Evolutionary conservation across 1,140 invertebrate genomes (phyloP), one percentile per base, ranked within the genome.

Genomic region (Zophobas atratus): DNA sequence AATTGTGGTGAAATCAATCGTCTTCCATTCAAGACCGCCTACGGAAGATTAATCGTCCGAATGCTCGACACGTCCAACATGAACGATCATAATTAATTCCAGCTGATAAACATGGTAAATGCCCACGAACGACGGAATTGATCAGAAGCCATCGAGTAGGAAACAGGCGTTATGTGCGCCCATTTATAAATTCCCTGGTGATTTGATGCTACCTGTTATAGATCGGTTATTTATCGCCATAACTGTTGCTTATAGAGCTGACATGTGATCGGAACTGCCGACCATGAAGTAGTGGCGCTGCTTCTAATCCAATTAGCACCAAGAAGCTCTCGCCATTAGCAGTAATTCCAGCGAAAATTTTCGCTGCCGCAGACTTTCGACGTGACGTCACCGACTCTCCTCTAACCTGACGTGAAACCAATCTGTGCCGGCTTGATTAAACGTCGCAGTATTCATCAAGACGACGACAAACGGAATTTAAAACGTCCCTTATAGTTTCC

Each of bases 131-230:
- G 70, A n/a, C 41, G 32, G 43, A 72, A 53, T 51, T 51, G 70
- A 72, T 72, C 70, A 72, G 46, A 72, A 35, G 34, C 51, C 51
- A 51, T 51, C 33, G 46, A 72, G 35, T 51, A 72, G 48, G 48
- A 72, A 72, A 72, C 33, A 43, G 51, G 70, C 70, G 51, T 72
- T 51, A 51, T 41, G 36, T 32, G 70, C 46, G 34, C 70, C 70
- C 70, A 49, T 72, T 72, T 72, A 72, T 72, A 36, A 72, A 55
- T 72, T 35, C 39, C 70, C 34, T 36, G 67, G n/a, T 48, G 67
- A 70, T 70, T 70, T 70, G 70, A 51, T 55, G 70, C 48, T 51
- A 55, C 46, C 70, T 72, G 70, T 72, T 51, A 72, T 72, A 55
- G 70, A 72, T 55, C 36, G 36, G 48, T 72, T 53, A 51, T 72